phyloP scores from a whole-genome alignment of 2,797 vertebrate genomes.

The Sebastes hubbsi region DNA sequence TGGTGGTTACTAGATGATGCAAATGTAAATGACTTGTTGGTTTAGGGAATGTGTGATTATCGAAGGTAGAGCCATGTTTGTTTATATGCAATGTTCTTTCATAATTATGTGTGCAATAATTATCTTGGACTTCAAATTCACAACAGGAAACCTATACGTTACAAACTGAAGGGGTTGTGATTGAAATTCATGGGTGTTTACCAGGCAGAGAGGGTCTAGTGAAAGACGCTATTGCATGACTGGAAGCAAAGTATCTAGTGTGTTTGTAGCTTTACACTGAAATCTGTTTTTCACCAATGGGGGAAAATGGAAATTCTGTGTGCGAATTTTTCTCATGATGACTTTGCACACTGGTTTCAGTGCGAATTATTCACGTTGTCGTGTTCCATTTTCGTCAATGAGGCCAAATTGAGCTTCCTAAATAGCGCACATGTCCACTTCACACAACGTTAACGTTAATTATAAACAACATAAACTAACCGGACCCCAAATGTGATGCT shows the following conservation, averaged over 20 bases:
- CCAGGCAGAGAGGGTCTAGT: background rate
- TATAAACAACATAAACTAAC: too few relatives aligned
- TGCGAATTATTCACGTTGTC: too few relatives aligned
- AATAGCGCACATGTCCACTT: too few relatives aligned
- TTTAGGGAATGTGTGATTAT: background rate
- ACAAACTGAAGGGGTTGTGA: background rate
- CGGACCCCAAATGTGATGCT: too few relatives aligned
- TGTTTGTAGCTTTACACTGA: background rate
- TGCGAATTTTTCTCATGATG: too few relatives aligned
- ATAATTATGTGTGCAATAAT: background rate
- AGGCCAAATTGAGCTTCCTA: too few relatives aligned
- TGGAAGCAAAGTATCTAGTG: background rate
- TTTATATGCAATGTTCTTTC: conserved; percentile 2
- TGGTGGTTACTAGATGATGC: background rate
- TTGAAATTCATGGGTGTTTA: background rate
- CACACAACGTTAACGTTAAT: too few relatives aligned
- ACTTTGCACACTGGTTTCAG: too few relatives aligned
- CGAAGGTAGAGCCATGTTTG: background rate
- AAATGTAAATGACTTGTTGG: background rate
- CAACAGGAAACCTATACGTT: background rate
- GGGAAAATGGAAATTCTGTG: too few relatives aligned
- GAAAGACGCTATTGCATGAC: background rate
- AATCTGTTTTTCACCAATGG: background rate
- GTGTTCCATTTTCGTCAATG: too few relatives aligned
- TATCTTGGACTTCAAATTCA: background rate